Percentiles rank a stretch among this genome's conserved stretches.
phyloP scores from a whole-genome alignment of 1,140 invertebrate genomes.

The Lepidurus packardi region DNA sequence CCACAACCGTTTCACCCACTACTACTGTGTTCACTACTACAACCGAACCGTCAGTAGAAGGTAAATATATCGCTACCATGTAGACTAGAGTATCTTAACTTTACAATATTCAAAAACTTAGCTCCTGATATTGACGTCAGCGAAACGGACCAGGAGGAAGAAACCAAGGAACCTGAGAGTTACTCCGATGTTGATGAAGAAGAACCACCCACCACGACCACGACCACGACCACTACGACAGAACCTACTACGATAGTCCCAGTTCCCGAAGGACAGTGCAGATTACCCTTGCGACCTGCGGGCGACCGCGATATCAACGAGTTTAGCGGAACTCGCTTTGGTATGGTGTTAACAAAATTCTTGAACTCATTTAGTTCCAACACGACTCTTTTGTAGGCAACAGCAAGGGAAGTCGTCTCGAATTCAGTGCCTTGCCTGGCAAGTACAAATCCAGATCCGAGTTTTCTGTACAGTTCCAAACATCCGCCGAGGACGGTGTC shows the following conservation, averaged over 20 bases:
- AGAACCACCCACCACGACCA: conserved; percentile 23
- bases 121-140: not conserved
- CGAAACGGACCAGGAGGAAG: not conserved
- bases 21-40: not conserved
- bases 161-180: not conserved
- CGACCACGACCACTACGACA: conserved; percentile 33
- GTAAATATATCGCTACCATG: not conserved
- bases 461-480: conserved; percentile 76
- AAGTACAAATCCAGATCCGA: conserved; percentile 50
- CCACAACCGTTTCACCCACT: not conserved
- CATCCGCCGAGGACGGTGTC: conserved; percentile 67
- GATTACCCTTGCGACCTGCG: conserved; percentile 27
- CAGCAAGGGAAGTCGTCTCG: conserved; percentile 62
- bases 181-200: not conserved
- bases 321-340: conserved; percentile 49
- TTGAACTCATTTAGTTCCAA: not conserved
- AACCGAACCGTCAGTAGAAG: not conserved
- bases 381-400: conserved; percentile 50
- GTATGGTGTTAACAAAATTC: conserved; percentile 40
- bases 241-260: conserved; percentile 9
- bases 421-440: conserved; percentile 57
- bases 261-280: conserved; percentile 30
- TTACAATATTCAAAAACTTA: not conserved
- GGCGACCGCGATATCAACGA: conserved; percentile 43
- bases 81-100: too few species aligned